A percentile compares a stretch with the other conserved stretches of the same genome.
Conservation (phyloP, 2,113 vertebrate species). For the Ivindomyrus marchei region DNA sequence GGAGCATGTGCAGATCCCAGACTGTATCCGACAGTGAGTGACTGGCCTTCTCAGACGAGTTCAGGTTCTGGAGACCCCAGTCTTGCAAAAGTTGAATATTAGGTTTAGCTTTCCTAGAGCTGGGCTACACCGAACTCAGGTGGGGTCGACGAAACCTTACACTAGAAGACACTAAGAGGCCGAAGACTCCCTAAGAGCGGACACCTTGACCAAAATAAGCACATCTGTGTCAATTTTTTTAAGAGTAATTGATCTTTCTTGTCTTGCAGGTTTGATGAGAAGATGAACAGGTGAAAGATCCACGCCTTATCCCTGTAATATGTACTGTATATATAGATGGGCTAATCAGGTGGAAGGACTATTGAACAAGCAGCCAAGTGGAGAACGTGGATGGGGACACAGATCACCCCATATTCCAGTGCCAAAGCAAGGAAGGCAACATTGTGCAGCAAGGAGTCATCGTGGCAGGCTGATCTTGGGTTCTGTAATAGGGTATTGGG, state of each 20-base stretch:
- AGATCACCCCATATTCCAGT: not conserved
- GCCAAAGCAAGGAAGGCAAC: not conserved
- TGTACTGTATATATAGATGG: not conserved
- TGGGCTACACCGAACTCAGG: not conserved
- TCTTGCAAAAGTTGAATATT: not conserved
- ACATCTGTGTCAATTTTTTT: not conserved
- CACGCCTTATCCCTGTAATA: not conserved
- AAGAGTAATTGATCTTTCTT: not conserved
- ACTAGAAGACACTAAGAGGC: not conserved
- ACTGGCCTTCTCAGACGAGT: not conserved
- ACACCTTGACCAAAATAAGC: not conserved
- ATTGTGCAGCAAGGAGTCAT: not conserved
- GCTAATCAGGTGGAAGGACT: conserved; percentile 4
- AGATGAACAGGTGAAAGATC: conserved; percentile 40
- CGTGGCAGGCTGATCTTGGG: not conserved
- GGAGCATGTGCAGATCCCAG: conserved; percentile 65
- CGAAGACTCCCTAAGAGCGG: not conserved
- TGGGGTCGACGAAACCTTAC: not conserved
- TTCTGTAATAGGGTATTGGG: not conserved
- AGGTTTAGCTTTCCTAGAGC: not conserved
- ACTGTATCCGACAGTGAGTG: conserved; percentile 64
- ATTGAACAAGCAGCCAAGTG: not conserved
- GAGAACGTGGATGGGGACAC: not conserved
- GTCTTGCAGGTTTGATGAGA: conserved; percentile 48
- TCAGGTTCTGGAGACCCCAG: not conserved